A percentile compares a stretch with the other conserved stretches of the same genome.
phyloP scores from a whole-genome alignment of 2,797 vertebrate genomes.

The Delichon dasypus region DNA sequence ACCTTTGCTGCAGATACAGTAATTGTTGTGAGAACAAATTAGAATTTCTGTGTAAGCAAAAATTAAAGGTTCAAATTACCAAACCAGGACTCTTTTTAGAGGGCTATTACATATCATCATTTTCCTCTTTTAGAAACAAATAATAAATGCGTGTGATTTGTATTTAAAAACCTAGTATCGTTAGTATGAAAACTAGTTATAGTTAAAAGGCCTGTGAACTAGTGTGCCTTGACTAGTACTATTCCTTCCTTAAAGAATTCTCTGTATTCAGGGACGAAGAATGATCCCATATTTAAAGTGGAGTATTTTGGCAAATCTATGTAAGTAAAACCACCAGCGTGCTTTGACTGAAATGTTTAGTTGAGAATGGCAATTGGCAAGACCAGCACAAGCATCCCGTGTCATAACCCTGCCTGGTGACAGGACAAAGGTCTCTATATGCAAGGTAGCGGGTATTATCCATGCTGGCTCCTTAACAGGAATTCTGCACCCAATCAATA shows the following conservation, averaged over 20 bases:
- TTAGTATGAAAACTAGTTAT: not conserved
- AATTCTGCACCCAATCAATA: not conserved
- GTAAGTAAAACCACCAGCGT: accelerated
- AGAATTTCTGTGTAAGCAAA: not conserved
- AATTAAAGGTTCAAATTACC: not conserved
- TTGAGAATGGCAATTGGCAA: not conserved
- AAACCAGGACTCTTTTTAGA: not conserved
- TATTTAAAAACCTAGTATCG: accelerated
- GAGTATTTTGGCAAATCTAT: not conserved
- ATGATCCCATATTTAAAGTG: accelerated
- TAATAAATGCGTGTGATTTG: accelerated
- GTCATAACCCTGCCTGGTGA: not conserved
- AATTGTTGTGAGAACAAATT: not conserved
- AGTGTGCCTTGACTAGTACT: not conserved
- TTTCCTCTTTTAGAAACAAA: not conserved
- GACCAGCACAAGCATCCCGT: not conserved
- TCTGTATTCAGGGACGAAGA: not conserved
- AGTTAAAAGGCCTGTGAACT: not conserved
- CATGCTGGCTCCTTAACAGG: not conserved
- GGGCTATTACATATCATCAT: not conserved
- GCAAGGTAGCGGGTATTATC: not conserved
- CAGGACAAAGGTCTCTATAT: accelerated
- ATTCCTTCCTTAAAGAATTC: not conserved
- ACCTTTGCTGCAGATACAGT: not conserved
- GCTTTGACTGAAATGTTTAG: not conserved